These are phyloP conservation scores for Eunapius fragilis DNA, from an alignment of 37 sponge, comb jelly and placozoan genomes.

Conservation along the genomic window DNA sequence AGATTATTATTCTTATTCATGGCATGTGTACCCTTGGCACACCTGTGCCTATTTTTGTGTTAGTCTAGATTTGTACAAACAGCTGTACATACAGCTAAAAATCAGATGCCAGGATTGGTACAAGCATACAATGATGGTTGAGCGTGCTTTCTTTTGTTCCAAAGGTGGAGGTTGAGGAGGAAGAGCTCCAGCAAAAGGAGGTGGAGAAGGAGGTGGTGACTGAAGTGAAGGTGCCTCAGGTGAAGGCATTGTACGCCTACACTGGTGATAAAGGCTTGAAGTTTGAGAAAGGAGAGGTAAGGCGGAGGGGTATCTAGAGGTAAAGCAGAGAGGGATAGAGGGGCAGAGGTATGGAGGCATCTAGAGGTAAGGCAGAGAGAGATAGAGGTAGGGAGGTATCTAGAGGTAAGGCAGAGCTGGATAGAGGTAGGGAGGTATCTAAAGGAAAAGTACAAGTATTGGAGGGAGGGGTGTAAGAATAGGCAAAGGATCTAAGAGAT, in stretches of 20 bases:
- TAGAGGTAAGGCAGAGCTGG: not conserved
- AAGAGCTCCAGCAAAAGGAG: constrained; percentile 70
- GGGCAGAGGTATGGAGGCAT: not conserved
- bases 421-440: not conserved
- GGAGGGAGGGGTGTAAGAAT: not conserved
- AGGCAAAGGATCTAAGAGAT: not conserved
- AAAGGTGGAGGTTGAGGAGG: constrained; percentile 82
- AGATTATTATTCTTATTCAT: too few species aligned
- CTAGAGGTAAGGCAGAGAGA: too few species aligned
- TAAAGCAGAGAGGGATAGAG: not conserved
- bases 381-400: too few species aligned
- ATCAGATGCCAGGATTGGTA: too few species aligned
- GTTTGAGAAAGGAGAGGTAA: constrained; percentile 86
- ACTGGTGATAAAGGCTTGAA: constrained; percentile 84
- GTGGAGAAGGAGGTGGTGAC: constrained; percentile 75
- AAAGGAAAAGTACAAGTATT: not conserved
- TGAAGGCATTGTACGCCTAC: constrained; percentile 75
- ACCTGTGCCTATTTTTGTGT: too few species aligned
- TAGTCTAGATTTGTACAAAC: too few species aligned
- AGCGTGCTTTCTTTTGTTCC: not conserved
- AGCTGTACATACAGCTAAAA: too few species aligned
- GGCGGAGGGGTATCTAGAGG: not conserved
- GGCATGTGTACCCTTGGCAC: too few species aligned
- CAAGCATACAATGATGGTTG: too few species aligned
- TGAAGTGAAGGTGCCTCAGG: constrained; percentile 76